These are phyloP conservation scores for Pedetes capensis DNA, from an alignment of 2,113 vertebrate species.

Conservation along the genomic window DNA sequence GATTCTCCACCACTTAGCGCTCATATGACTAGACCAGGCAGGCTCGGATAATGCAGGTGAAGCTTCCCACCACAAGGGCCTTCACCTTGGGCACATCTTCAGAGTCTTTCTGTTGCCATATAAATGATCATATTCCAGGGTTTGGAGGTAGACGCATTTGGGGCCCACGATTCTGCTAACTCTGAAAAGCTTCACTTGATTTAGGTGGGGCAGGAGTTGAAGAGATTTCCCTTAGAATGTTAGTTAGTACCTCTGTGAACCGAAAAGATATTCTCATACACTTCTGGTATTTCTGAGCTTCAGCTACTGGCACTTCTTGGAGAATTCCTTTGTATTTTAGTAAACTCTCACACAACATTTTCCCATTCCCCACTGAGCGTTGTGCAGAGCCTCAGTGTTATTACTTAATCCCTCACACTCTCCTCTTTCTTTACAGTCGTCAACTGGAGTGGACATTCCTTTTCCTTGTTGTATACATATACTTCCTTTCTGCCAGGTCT, in stretches of 20 bases:
- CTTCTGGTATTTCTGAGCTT: not conserved
- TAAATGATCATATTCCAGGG: not conserved
- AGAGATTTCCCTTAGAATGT: conserved; percentile 19
- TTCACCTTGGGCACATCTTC: not conserved
- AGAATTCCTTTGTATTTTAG: not conserved
- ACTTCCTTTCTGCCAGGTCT: not conserved
- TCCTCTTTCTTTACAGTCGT: not conserved
- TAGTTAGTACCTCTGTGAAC: not conserved
- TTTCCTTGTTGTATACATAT: not conserved
- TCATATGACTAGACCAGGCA: not conserved
- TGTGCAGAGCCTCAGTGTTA: not conserved
- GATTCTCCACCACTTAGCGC: not conserved
- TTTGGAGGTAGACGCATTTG: not conserved
- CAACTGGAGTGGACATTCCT: not conserved
- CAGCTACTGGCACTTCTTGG: not conserved
- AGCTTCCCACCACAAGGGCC: not conserved
- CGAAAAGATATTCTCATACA: not conserved
- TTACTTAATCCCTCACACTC: not conserved
- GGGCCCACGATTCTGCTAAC: not conserved
- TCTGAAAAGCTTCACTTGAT: not conserved
- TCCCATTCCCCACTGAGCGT: not conserved
- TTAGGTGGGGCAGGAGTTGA: not conserved
- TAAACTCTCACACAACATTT: not conserved
- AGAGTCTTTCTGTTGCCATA: not conserved
- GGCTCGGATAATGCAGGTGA: not conserved